Conservation (phyloP, 2,797 vertebrate genomes). For the Sebastes diaconus region DNA sequence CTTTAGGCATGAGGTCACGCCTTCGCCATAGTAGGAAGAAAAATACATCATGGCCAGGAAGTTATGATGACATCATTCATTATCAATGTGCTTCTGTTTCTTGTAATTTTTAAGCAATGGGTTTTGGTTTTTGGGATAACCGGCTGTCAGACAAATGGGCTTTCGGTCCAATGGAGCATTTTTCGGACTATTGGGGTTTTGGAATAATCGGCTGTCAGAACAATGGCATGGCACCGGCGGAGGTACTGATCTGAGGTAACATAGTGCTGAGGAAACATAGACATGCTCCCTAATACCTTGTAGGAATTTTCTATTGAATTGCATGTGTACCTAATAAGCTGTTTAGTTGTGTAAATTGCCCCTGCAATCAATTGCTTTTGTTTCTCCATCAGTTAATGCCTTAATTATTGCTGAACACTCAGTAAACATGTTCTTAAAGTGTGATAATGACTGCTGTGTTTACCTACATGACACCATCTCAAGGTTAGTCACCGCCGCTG, state of each 20-base stretch:
- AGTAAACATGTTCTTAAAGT: neutral
- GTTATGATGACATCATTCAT: too few relatives aligned
- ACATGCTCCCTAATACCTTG: neutral
- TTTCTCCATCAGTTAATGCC: neutral
- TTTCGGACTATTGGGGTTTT: too few relatives aligned
- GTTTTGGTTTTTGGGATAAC: too few relatives aligned
- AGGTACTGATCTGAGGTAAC: neutral
- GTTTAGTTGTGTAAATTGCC: neutral
- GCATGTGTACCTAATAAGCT: neutral
- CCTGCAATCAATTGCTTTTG: neutral
- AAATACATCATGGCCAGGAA: too few relatives aligned
- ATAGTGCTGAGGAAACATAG: neutral
- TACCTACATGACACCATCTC: constrained; percentile 14
- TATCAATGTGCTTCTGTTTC: neutral
- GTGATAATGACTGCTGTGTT: constrained; percentile 34
- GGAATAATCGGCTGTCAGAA: neutral
- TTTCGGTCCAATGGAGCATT: neutral
- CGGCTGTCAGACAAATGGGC: too few relatives aligned
- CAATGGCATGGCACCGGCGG: neutral
- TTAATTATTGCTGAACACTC: constrained; percentile 10
- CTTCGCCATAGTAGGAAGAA: rapidly evolving
- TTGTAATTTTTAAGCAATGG: neutral
- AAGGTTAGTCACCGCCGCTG: constrained; percentile 24
- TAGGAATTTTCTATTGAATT: neutral
- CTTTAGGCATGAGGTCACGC: neutral